Evolutionary conservation across 2,888 invertebrate species (phyloP), one percentile per base, ranked within the genome.

Genomic region (Philopedon plagiatum): DNA sequence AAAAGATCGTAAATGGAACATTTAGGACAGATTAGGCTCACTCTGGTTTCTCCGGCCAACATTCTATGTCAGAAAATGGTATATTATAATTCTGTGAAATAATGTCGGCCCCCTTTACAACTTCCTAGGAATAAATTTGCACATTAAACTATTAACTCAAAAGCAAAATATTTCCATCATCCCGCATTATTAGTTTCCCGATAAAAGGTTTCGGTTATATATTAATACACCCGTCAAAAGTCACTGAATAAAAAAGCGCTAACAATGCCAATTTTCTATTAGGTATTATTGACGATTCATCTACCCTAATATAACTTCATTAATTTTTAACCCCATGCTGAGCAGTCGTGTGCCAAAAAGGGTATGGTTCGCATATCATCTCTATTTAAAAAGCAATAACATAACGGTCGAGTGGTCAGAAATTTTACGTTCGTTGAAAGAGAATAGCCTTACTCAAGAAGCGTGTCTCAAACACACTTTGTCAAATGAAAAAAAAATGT

Each of bases 241-340:
- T 61, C 21, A 34, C 69, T 56, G 62, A 69, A 51, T 54, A 56
- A 54, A 65, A 69, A 54, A 23, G 56, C 26, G 26, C 54, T 64
- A 64, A 64, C 64, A 64, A 64, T 61, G 69, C 62, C 54, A 69
- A 69, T 62, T 69, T 54, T 49, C 56, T 41, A 39, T 69, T 56
- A 41, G 54, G 7, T 21, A 29, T 32, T 69, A 69, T 69, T 60
- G 69, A 32, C 69, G 69, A 62, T 61, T 69, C 69, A 69, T 62
- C 62, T 49, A 69, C 69, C 69, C 69, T 41, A 37, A 23, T 21
- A 49, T 58, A 60, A 46, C 62, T 62, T 54, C 41, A 61, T 69
- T 69, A 62, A 54, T 61, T 69, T 46, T 56, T 26, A 67, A 62
- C 69, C 69, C 69, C 69, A 69, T 69, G 69, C 69, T 46, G 69